Evolutionary conservation across 2,797 vertebrate species (phyloP), one percentile per base, ranked within the genome.

Genomic region (Smutsia gigantea): DNA sequence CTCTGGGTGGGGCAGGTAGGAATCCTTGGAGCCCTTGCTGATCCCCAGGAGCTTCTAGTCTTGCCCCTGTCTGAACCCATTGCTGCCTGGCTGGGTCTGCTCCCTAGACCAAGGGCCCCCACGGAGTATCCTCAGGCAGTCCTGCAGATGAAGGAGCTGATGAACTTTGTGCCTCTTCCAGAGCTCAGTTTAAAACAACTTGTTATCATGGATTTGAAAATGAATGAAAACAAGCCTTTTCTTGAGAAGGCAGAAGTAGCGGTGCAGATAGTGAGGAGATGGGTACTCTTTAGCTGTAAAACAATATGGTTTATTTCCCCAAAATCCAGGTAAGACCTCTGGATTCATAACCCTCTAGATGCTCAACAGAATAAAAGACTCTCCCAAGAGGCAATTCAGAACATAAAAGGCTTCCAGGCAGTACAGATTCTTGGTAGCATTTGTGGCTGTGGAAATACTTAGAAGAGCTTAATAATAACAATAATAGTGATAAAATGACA

Each of bases 401-500:
- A 89, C 12, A 23, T 82, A 39, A 94, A 95, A 86, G 11, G 14
- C 68, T 93, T 95, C 63, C 78, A 66, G 72, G 53, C 69, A 64
- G 63, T 90, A 37, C 27, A 39, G 74, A 95, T 88, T 93, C 68
- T 94, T 79, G 51, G 72, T 93, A 83, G n/a, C 31, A 46, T 53
- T 57, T 27, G 74, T 42, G 57, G 49, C 57, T 84, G 19, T 55
- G 31, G 49, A 84, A 96, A 64, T 93, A 89, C n/a, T 89, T 85
- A 49, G 31, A 93, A 57, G 39, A 31, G 14, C 46, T 92, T 88
- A 93, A 21, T 93, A 94, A 69, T 84, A 74, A 81, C n/a, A 87
- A 4, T 53, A 82, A 55, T 85, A 87, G 64, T 88, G 93, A 75
- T 71, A 75, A 86, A 93, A 92, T 94, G 84, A 55, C 46, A 85